Evolutionary conservation across 2,113 vertebrate genomes (phyloP).

Genomic region (Prunella himalayana): DNA sequence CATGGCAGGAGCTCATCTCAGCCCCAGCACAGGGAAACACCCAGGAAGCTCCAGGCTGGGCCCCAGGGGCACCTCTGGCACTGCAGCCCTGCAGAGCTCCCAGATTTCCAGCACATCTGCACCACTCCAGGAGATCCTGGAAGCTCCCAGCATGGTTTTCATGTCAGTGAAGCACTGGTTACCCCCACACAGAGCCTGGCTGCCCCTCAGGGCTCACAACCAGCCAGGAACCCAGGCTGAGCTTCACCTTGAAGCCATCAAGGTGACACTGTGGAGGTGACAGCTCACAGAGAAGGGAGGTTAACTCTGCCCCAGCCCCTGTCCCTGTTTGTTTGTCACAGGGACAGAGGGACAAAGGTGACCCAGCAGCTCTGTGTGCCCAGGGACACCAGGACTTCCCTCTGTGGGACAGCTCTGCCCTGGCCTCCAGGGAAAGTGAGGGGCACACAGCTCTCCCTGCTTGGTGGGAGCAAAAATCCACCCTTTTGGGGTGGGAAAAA

Average conservation of each 20-base stretch:
- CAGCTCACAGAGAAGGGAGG: neutral
- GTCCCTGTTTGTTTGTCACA: fast-evolving
- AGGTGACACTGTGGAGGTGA: neutral
- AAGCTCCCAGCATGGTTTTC: neutral
- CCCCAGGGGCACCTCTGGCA: neutral
- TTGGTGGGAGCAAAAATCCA: neutral
- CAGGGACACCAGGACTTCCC: neutral
- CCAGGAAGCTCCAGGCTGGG: neutral
- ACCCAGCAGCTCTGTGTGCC: neutral
- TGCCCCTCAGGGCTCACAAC: neutral
- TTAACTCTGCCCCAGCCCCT: neutral
- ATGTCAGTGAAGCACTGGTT: neutral
- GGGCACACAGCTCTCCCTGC: neutral
- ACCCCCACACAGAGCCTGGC: neutral
- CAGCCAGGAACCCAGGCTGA: neutral
- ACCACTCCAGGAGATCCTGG: neutral
- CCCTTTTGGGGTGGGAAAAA: neutral
- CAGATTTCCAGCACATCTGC: neutral
- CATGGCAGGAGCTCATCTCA: neutral
- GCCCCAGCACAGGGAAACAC: neutral
- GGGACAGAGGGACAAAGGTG: neutral
- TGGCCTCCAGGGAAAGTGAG: neutral
- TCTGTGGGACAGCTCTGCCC: neutral
- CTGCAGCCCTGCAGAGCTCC: neutral
- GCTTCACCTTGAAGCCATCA: neutral